Conservation (phyloP, 2,797 vertebrate genomes). For the Perodicticus potto region DNA sequence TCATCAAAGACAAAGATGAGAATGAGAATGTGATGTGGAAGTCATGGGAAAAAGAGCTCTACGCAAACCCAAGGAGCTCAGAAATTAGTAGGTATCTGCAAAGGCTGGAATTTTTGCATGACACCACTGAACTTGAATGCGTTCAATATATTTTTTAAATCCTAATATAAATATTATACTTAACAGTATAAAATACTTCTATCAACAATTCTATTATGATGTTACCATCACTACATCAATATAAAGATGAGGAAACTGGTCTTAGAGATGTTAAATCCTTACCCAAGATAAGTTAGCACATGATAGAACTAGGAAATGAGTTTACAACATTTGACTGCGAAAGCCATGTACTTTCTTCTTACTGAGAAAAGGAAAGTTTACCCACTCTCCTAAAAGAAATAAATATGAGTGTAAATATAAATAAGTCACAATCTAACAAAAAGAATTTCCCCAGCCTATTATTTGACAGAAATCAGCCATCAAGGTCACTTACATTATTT, state of each 20-base stretch:
- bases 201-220: neutral
- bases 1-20: neutral
- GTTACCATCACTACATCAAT: neutral
- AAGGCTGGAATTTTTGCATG: neutral
- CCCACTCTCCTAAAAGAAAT: neutral
- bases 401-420: neutral
- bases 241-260: neutral
- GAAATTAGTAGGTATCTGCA: neutral
- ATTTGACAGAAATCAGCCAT: neutral
- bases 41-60: rapidly evolving
- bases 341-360: neutral
- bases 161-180: neutral
- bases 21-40: neutral
- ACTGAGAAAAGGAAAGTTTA: neutral
- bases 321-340: neutral
- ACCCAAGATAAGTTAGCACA: neutral
- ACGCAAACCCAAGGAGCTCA: neutral
- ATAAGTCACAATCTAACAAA: neutral
- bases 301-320: neutral
- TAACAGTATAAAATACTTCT: neutral
- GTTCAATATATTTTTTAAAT: neutral
- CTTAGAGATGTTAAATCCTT: neutral
- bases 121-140: neutral
- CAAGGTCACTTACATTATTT: neutral
- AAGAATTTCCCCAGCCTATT: neutral